A percentile compares a stretch with the other conserved stretches of the same genome.
These are phyloP conservation scores for Microchirus variegatus DNA, from an alignment of 2,797 vertebrate species.

Conservation along the genomic window DNA sequence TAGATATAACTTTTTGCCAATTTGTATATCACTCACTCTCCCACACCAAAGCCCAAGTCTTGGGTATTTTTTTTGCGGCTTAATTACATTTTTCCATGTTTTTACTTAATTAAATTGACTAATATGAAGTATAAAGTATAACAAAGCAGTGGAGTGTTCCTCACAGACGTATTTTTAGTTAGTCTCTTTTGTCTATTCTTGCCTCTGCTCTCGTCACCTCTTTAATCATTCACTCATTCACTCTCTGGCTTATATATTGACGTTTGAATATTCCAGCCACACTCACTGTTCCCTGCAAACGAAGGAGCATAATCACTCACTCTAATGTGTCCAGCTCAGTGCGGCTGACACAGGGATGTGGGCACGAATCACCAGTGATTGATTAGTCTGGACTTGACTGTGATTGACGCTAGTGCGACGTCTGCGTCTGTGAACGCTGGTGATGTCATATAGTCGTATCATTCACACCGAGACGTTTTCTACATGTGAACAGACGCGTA, in stretches of 20 bases:
- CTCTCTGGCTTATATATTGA: slow-evolving; percentile 44
- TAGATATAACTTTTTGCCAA: too few species aligned
- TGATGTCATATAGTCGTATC: too few species aligned
- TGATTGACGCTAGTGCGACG: slow-evolving; percentile 21
- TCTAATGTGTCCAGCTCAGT: slow-evolving; percentile 49
- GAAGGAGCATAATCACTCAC: slow-evolving; percentile 49
- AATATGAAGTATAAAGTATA: too few species aligned
- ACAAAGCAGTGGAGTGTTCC: too few species aligned
- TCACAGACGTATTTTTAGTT: background rate
- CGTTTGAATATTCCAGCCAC: slow-evolving; percentile 62
- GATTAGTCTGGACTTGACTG: slow-evolving; percentile 44
- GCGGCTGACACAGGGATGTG: slow-evolving; percentile 11
- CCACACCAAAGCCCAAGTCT: too few species aligned
- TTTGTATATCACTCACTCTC: too few species aligned
- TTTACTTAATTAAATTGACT: too few species aligned
- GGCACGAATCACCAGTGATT: slow-evolving; percentile 17
- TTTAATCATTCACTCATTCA: slow-evolving; percentile 73
- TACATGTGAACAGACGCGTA: too few species aligned
- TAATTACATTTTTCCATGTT: too few species aligned
- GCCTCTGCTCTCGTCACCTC: slow-evolving; percentile 27
- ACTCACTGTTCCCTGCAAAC: slow-evolving; percentile 9
- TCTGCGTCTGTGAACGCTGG: too few species aligned
- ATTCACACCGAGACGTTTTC: too few species aligned
- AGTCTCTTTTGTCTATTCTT: slow-evolving; percentile 6
- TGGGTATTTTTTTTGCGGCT: too few species aligned